phyloP scores from a whole-genome alignment of 2,888 invertebrate genomes.

The Pollenia labialis region DNA sequence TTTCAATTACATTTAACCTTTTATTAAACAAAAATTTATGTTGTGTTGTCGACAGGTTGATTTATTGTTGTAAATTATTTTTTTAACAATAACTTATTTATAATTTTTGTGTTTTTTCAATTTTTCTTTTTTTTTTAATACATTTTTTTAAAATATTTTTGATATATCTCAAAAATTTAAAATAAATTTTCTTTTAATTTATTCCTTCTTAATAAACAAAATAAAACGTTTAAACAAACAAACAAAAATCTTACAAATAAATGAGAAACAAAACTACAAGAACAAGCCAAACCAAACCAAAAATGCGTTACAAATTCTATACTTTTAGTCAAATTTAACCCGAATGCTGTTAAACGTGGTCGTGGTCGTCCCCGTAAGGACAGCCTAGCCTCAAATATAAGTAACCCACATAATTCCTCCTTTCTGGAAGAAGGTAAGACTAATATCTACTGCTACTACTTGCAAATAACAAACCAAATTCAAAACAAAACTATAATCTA shows the following conservation, averaged over 20 bases:
- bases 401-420: slow-evolving; percentile 88
- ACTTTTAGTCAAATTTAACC: slow-evolving; percentile 79
- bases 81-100: slow-evolving; percentile 43
- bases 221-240: slow-evolving; percentile 33
- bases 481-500: slow-evolving; percentile 50
- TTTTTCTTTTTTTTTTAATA: slow-evolving; percentile 64
- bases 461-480: slow-evolving; percentile 68
- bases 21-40: not conserved
- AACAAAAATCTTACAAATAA: slow-evolving; percentile 64
- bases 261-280: slow-evolving; percentile 69
- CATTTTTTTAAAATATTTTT: too few relatives aligned
- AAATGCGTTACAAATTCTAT: slow-evolving; percentile 74
- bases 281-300: slow-evolving; percentile 68
- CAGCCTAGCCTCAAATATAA: slow-evolving; percentile 85
- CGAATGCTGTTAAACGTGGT: slow-evolving; percentile 86
- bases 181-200: slow-evolving; percentile 67
- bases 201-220: slow-evolving; percentile 55
- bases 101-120: slow-evolving; percentile 55
- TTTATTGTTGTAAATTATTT: slow-evolving; percentile 40
- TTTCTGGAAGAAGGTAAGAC: slow-evolving; percentile 89
- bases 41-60: slow-evolving; percentile 40
- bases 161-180: slow-evolving; percentile 52
- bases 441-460: slow-evolving; percentile 74
- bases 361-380: slow-evolving; percentile 86
- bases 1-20: not conserved